A percentile compares a stretch with the other conserved stretches of the same genome.
These are phyloP conservation scores for Aurelia sp. DNA, from an alignment of 30 jellyfish, hydroid and myxozoan genomes.

Conservation along the genomic window DNA sequence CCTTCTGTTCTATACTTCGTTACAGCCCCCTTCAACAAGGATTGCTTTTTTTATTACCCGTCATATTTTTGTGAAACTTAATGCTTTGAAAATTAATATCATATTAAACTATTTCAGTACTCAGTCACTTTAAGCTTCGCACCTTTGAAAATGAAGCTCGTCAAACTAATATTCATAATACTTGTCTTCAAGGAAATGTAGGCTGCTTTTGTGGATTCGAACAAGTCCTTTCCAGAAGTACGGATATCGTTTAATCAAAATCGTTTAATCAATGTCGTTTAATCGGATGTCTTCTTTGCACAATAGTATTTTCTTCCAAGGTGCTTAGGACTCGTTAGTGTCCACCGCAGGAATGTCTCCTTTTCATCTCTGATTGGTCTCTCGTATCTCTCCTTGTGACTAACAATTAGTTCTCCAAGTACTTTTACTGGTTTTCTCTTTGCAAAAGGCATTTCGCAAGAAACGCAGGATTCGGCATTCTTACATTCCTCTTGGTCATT, in stretches of 20 bases:
- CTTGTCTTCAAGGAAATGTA: no score
- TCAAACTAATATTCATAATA: no score
- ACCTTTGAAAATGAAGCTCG: no score
- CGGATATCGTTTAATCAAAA: neutral
- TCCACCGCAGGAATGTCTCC: neutral
- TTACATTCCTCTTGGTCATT: neutral
- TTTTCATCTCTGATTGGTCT: conserved; percentile 1
- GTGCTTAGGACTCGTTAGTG: neutral
- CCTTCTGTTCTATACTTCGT: no score
- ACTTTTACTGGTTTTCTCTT: neutral
- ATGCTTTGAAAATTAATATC: no score
- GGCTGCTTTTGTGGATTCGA: neutral
- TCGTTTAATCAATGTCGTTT: neutral
- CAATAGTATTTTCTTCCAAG: neutral
- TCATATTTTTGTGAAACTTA: no score
- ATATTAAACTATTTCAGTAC: no score
- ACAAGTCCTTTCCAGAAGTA: conserved; percentile 12
- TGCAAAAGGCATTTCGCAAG: conserved; percentile 10
- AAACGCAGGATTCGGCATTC: neutral
- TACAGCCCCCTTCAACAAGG: no score
- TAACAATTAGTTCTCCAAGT: neutral
- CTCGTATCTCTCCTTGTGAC: conserved; percentile 5
- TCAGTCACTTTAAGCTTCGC: no score
- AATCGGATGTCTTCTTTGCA: neutral
- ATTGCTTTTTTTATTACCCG: no score